Conservation (phyloP, 2,888 invertebrate species). For the Tinea semifulvella region DNA sequence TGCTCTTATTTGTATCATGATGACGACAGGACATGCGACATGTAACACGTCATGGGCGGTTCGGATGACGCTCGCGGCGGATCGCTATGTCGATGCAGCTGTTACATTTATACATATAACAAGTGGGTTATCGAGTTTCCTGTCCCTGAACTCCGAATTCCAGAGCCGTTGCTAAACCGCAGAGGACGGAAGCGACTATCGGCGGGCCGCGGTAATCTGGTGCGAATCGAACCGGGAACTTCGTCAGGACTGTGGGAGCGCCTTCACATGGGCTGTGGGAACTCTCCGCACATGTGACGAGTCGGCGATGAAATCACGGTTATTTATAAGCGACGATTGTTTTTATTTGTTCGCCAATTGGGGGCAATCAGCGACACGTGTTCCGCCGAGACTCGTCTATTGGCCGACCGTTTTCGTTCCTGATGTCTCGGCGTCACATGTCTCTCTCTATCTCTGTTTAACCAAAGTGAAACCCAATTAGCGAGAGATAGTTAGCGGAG, state of each 20-base stretch:
- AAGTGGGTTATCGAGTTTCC: constrained; percentile 11
- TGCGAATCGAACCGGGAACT: constrained; percentile 35
- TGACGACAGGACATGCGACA: constrained; percentile 4
- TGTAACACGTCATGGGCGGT: too few relatives aligned
- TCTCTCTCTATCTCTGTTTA: too few relatives aligned
- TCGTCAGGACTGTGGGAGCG: constrained; percentile 48
- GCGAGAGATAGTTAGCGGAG: too few relatives aligned
- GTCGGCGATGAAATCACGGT: constrained; percentile 59
- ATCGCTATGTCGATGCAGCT: too few relatives aligned
- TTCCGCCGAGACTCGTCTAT: too few relatives aligned
- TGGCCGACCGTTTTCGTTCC: too few relatives aligned
- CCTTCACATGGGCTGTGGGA: constrained; percentile 36
- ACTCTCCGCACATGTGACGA: constrained; percentile 51
- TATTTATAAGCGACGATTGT: constrained; percentile 66
- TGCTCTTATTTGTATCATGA: too few relatives aligned
- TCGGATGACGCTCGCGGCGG: constrained; percentile 27
- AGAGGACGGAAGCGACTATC: constrained; percentile 50
- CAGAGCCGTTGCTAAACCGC: constrained; percentile 23
- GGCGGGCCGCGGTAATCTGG: constrained; percentile 28
- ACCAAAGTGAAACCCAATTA: too few relatives aligned
- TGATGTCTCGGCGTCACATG: constrained; percentile 29
- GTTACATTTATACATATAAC: too few relatives aligned
- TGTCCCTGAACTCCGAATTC: constrained; percentile 1
- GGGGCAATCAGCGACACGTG: constrained; percentile 65
- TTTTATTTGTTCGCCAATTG: constrained; percentile 67